Base-by-base conservation (phyloP, 2,797 vertebrate species). In the Microctenopoma stevenorrisi region DNA sequence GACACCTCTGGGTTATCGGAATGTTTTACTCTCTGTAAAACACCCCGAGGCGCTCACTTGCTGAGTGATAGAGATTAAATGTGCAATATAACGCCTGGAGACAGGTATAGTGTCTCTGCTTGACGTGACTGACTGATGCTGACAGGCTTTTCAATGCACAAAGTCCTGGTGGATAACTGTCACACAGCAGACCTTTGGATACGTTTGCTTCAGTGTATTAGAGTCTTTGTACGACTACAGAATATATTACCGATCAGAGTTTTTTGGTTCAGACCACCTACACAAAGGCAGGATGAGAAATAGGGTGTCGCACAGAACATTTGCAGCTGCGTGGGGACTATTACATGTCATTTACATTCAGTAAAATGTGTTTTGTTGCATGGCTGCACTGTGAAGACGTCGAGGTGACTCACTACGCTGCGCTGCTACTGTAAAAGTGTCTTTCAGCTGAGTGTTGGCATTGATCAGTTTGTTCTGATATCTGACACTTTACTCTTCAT, bases 41-140 rank as follows among this genome's bases (percentile, higher is more conserved):
- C 85, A 75, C 77, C 91, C 88, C 18, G 82, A 85, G 88, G 91
- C 87, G 46, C 28, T 76, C 72, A 6, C 80, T 88, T 68, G 86
- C 82, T 75, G 87, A 91, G 71, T 85, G 88, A 84, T 84, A 72
- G 79, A 88, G 89, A 92, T 92, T 87, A 92, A 91, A 90, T 86
- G 88, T 82, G 86, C 84, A 84, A 68, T 86, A 79, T 81, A 81
- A 81, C 76, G 81, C 84, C 85, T 75, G 85, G 69, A 88, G 91
- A 86, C 87, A 89, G 66, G 69, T 68, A 58, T 64, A 53, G 72
- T 69, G 77, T 85, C 78, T 86, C 73, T 53, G 79, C 70, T 65
- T 85, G 88, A 90, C 76, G 60, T 75, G 82, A 74, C 78, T 88
- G 90, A 92, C 76, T 89, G 90, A 89, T 87, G 86, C 85, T 85